Base-by-base conservation (phyloP, 30 jellyfish, hydroid and myxozoan species). In the Rhopilema esculentum region DNA sequence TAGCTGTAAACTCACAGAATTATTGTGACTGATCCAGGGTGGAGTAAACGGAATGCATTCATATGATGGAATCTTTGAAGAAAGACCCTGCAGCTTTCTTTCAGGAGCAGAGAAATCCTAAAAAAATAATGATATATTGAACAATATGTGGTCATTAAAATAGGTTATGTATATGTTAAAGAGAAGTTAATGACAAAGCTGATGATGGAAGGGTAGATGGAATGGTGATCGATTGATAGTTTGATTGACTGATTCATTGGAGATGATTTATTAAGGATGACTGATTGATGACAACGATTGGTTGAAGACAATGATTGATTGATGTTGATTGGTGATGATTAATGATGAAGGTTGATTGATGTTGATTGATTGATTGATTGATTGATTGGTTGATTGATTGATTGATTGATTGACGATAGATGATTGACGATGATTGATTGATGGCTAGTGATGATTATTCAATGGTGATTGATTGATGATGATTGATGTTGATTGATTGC, bases 1-100 rank as follows among this genome's bases (percentile, higher is more conserved):
- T n/a, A n/a, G n/a, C n/a, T n/a, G n/a, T n/a, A n/a, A n/a, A 83
- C 97, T 68, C 72, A 94, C 98, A 62, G 98, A 94, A 77, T 96
- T 94, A 67, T 90, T 89, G 28, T 80, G 31, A 68, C 96, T 82
- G 74, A 92, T 74, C 98, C 98, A 94, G 0, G 98, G 96, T 21
- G 97, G 97, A 8, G 97, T 94, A 66, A 89, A 94, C 0, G 91
- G 82, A 0, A 94, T 70, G 66, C 53, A 89, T 85, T 94, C 98
- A 32, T 86, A 89, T 1, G 98, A 94, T 49, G 96, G 98, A 30
- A 89, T 89, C 76, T 93, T 88, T 0, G 98, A 89, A 18, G 97
- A 83, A 26, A 81, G 89, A 67, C 86, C 98, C 84, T 88, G 96
- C 72, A 76, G 49, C 57, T 73, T 75, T 48, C 96, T 28, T 23